Percentiles rank a stretch among this genome's conserved stretches.
Conservation (phyloP, 2,113 vertebrate species). For the Excalfactoria chinensis region DNA sequence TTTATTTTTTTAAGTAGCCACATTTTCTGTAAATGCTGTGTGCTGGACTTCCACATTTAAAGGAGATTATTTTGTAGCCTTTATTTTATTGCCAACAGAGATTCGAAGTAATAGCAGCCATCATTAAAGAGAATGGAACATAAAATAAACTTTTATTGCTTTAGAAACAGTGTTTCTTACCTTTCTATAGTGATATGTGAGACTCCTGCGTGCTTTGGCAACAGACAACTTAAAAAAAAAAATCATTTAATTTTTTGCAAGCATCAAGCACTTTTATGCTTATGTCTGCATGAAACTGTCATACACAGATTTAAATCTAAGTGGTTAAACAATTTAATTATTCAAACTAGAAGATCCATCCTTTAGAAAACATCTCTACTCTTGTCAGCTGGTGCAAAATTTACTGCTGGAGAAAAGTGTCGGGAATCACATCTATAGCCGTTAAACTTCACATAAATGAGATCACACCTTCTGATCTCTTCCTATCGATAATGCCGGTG, state of each 20-base stretch:
- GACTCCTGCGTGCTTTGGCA: slow-evolving; percentile 2
- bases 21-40: not conserved
- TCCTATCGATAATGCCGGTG: not conserved
- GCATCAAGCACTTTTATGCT: not conserved
- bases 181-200: not conserved
- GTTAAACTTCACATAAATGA: slow-evolving; percentile 41
- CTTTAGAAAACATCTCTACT: not conserved
- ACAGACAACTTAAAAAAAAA: not conserved
- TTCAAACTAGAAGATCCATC: not conserved
- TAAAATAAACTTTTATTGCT: slow-evolving; percentile 56
- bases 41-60: not conserved
- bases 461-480: slow-evolving; percentile 36
- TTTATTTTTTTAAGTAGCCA: not conserved
- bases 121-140: slow-evolving; percentile 30
- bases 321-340: not conserved
- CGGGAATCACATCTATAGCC: slow-evolving; percentile 13
- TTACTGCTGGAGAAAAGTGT: slow-evolving; percentile 13
- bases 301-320: not conserved
- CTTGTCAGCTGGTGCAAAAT: not conserved
- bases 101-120: slow-evolving; percentile 16
- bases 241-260: not conserved
- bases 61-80: slow-evolving; percentile 6
- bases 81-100: slow-evolving; percentile 27
- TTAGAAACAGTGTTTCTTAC: slow-evolving; percentile 22
- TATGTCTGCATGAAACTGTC: not conserved